Conservation (phyloP, 2,888 invertebrate species). For the Acheta domesticus region DNA sequence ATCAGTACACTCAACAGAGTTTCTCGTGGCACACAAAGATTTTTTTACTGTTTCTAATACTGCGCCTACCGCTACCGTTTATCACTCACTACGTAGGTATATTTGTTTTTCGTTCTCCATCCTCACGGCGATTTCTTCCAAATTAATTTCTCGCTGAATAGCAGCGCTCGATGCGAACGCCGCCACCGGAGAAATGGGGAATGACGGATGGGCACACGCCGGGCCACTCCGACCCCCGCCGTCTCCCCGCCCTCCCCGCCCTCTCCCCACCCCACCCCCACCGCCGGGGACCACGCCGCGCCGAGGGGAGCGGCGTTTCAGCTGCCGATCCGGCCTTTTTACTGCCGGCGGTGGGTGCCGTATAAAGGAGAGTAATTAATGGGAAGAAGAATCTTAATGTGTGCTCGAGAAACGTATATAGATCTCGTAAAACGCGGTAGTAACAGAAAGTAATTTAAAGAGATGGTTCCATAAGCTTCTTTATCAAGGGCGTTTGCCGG, state of each 20-base stretch:
- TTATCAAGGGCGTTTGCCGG: neutral
- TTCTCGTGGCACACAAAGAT: too few species aligned
- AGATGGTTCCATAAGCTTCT: slow-evolving; percentile 7
- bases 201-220: neutral
- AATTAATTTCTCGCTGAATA: neutral
- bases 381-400: slow-evolving; percentile 18
- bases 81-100: too few species aligned
- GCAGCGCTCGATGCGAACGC: neutral
- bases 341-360: neutral
- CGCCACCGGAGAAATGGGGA: neutral
- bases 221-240: neutral
- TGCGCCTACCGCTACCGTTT: too few species aligned
- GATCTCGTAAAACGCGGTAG: neutral
- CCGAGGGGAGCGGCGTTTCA: neutral
- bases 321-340: slow-evolving; percentile 1
- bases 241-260: neutral
- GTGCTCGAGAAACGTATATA: neutral
- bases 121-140: neutral
- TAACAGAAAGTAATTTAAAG: slow-evolving; percentile 18
- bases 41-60: too few species aligned
- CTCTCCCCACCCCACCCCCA: neutral
- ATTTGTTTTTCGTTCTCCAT: too few species aligned
- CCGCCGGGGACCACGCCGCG: neutral
- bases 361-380: neutral
- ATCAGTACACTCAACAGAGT: too few species aligned